phyloP scores from a whole-genome alignment of 2,113 vertebrate species.

The Polypterus senegalus region DNA sequence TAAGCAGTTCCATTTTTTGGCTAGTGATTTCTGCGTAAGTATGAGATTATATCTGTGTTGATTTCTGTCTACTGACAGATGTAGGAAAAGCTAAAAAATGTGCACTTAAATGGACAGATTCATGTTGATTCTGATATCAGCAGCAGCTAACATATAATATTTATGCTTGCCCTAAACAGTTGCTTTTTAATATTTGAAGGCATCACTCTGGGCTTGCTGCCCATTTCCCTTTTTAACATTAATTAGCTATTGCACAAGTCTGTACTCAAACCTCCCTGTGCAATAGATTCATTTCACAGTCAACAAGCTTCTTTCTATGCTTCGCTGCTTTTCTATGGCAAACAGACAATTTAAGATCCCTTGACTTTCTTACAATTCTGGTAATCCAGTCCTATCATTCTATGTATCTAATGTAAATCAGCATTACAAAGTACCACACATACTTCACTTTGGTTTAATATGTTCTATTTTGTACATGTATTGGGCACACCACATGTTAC shows the following conservation, averaged over 20 bases:
- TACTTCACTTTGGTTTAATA: too few relatives aligned
- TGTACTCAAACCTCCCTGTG: conserved; percentile 27
- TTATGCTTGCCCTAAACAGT: background rate
- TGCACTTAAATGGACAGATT: conserved; percentile 20
- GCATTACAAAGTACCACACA: too few relatives aligned
- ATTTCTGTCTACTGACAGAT: too few relatives aligned
- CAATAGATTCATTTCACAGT: conserved; percentile 38
- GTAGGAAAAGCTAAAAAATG: too few relatives aligned
- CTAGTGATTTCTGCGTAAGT: too few relatives aligned
- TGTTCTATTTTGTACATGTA: too few relatives aligned
- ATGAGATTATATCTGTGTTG: too few relatives aligned
- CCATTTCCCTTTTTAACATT: conserved; percentile 47
- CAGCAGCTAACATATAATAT: conserved; percentile 41
- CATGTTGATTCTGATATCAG: conserved; percentile 33
- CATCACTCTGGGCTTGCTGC: conserved; percentile 37
- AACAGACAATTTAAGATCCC: conserved; percentile 27
- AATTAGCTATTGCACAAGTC: conserved; percentile 38
- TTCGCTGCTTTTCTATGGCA: conserved; percentile 32
- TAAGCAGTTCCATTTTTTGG: too few relatives aligned
- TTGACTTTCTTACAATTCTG: conserved; percentile 27
- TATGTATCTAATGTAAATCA: too few relatives aligned
- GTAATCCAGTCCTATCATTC: conserved; percentile 5
- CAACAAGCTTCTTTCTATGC: conserved; percentile 33
- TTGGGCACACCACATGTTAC: too few relatives aligned
- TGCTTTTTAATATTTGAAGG: conserved; percentile 32